A percentile compares a stretch with the other conserved stretches of the same genome.
These are phyloP conservation scores for Tympanuchus pallidicinctus DNA, from an alignment of 2,113 vertebrate genomes.

Conservation along the genomic window DNA sequence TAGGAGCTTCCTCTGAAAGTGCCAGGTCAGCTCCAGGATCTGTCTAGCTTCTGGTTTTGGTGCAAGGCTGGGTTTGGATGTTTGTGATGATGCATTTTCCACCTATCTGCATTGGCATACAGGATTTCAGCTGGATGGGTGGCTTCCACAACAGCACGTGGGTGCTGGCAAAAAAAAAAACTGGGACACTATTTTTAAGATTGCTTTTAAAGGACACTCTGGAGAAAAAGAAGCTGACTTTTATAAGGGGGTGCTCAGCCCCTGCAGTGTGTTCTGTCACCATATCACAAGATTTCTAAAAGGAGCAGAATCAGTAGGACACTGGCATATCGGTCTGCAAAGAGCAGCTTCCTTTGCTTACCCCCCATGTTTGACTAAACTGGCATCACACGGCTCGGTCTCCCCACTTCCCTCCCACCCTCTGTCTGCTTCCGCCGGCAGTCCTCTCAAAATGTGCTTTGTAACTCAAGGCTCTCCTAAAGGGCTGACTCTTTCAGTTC, in stretches of 20 bases:
- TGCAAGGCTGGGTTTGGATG: background rate
- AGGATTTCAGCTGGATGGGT: background rate
- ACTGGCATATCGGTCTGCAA: conserved; percentile 21
- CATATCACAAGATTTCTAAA: conserved; percentile 58
- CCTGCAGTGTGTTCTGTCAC: conserved; percentile 42
- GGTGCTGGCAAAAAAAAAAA: background rate
- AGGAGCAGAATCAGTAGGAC: conserved; percentile 49
- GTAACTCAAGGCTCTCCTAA: conserved; percentile 18
- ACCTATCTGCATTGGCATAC: background rate
- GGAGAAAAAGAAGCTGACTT: background rate
- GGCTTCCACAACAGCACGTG: background rate
- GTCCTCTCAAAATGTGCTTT: conserved; percentile 28
- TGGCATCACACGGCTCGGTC: background rate
- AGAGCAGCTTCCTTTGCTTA: background rate
- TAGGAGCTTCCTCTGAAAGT: background rate
- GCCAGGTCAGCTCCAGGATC: background rate
- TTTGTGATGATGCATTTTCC: background rate
- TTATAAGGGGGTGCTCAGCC: background rate
- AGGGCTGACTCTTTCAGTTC: conserved; percentile 62
- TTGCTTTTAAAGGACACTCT: background rate
- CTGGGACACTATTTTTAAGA: background rate
- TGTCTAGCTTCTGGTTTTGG: background rate
- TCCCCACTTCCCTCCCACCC: conserved; percentile 8
- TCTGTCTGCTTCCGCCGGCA: background rate
- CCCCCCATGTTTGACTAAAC: conserved; percentile 17